phyloP scores from a whole-genome alignment of 1,140 invertebrate species.

The Brachionus manjavacas region DNA sequence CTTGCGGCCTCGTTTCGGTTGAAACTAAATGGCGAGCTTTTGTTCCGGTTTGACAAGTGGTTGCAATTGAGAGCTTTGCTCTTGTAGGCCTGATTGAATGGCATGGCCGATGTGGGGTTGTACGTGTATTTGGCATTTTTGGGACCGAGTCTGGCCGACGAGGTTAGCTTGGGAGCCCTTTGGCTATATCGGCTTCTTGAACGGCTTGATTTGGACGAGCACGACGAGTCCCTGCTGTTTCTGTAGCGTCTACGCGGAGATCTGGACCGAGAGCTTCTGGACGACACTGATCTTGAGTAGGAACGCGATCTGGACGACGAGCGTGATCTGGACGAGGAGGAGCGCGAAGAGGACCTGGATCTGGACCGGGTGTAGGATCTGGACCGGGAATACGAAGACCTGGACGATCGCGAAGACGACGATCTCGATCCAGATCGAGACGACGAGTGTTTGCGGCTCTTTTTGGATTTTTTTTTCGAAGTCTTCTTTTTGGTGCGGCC shows the following conservation, averaged over 20 bases:
- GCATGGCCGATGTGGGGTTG: neutral
- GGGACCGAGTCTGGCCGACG: neutral
- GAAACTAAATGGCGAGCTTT: neutral
- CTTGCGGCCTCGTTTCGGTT: neutral
- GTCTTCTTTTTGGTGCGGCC: neutral
- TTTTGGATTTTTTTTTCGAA: slow-evolving; percentile 15
- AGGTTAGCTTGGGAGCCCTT: slow-evolving; percentile 5
- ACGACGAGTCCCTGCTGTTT: neutral
- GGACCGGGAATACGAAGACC: neutral
- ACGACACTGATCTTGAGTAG: neutral
- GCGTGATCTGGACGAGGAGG: neutral
- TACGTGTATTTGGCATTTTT: neutral
- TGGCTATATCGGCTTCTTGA: neutral
- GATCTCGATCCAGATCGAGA: neutral
- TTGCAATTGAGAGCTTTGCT: neutral
- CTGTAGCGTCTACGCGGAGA: neutral
- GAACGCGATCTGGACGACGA: neutral
- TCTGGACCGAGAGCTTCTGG: neutral
- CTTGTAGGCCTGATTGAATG: neutral
- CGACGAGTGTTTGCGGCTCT: neutral
- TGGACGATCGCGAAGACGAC: neutral
- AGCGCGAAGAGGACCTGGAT: neutral
- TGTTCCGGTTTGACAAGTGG: no score
- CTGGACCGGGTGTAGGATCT: neutral
- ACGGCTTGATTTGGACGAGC: neutral